phyloP scores from a whole-genome alignment of 2,113 vertebrate genomes.

The Dermatemys mawii region DNA sequence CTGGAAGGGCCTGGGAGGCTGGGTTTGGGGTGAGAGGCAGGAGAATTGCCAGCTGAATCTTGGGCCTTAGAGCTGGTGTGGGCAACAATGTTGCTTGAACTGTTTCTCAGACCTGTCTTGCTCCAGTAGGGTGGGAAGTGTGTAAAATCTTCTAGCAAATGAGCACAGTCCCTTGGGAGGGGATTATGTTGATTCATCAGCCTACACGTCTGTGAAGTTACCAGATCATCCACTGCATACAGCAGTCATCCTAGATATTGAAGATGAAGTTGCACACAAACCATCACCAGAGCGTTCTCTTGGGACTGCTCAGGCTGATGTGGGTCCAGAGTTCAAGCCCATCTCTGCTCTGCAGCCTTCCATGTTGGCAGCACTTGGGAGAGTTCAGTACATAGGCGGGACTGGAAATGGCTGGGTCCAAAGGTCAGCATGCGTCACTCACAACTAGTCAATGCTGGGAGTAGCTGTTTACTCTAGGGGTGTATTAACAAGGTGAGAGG shows the following conservation, averaged over 20 bases:
- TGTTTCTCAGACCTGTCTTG: no score
- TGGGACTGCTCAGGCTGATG: not conserved
- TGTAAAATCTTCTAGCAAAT: not conserved
- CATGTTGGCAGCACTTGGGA: not conserved
- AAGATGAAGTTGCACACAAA: not conserved
- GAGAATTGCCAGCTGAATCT: no score
- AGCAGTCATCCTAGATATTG: not conserved
- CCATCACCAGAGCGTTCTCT: not conserved
- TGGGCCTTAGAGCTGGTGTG: not conserved
- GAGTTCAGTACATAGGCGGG: no score
- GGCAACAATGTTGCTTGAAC: not conserved
- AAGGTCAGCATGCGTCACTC: not conserved
- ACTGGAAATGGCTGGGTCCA: no score
- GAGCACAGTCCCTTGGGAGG: no score
- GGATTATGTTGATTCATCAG: not conserved
- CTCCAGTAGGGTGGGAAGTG: no score
- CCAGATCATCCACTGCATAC: not conserved
- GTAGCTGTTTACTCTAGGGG: not conserved
- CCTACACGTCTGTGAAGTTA: not conserved
- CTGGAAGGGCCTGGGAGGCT: not conserved
- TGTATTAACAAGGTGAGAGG: not conserved
- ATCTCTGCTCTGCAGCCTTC: not conserved
- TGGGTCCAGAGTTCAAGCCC: not conserved
- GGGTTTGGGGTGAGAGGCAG: not conserved
- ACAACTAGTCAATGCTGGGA: no score